Percentiles rank a stretch among this genome's conserved stretches.
These are phyloP conservation scores for Incurvaria masculella DNA, from an alignment of 2,888 invertebrate species.

Conservation along the genomic window DNA sequence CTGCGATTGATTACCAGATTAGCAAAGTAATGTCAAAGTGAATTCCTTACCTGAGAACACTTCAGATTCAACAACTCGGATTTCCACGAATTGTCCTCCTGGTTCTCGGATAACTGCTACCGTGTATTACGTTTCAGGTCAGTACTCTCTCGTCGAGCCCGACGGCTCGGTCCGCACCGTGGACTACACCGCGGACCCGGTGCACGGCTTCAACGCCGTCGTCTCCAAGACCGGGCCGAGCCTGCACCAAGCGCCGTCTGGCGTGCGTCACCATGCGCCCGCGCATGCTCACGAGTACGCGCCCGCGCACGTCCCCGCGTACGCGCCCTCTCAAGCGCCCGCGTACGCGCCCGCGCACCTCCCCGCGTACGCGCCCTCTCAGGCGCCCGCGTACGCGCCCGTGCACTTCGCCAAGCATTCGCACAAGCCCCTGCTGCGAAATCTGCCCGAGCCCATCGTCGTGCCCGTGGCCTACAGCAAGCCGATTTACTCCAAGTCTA, in stretches of 20 bases:
- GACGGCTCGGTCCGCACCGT: slow-evolving; percentile 53
- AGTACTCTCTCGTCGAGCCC: slow-evolving; percentile 52
- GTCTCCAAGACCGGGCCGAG: slow-evolving; percentile 53
- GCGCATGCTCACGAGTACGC: slow-evolving; percentile 31
- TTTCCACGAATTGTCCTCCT: no score
- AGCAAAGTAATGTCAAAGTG: no score
- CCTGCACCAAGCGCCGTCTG: slow-evolving; percentile 34
- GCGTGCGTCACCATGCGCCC: slow-evolving; percentile 15
- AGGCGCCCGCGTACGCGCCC: slow-evolving; percentile 32
- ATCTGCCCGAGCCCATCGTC: slow-evolving; percentile 29
- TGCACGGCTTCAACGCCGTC: slow-evolving; percentile 57
- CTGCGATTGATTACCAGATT: no score
- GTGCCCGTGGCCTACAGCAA: slow-evolving; percentile 38
- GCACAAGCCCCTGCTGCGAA: slow-evolving; percentile 24
- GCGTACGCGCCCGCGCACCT: slow-evolving; percentile 30
- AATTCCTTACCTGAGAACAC: no score
- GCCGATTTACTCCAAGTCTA: slow-evolving; percentile 17
- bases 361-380: slow-evolving; percentile 18
- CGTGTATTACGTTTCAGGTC: slow-evolving; percentile 38
- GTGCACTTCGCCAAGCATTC: slow-evolving; percentile 20
- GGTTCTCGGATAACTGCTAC: no score
- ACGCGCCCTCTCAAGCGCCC: slow-evolving; percentile 20
- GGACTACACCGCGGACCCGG: slow-evolving; percentile 57
- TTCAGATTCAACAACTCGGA: no score
- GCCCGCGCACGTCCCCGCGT: slow-evolving; percentile 20